Base-by-base conservation (phyloP, 2,888 invertebrate genomes). In the Mimumesa dahlbomi region DNA sequence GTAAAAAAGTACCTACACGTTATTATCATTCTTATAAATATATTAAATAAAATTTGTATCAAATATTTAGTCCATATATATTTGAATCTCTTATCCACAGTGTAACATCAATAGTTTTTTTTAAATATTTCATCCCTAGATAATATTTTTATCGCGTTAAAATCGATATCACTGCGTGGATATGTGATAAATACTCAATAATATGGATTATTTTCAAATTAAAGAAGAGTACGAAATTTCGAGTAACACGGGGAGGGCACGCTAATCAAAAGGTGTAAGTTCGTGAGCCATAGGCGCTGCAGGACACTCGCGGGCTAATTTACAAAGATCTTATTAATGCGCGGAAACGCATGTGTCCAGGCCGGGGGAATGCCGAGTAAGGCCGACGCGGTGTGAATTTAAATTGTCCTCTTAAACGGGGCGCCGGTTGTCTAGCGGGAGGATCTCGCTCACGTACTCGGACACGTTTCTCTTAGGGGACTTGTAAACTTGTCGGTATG, bases 381-480 rank as follows among this genome's bases (percentile, higher is more conserved):
- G 65, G 70, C 59, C 45, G 76, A 84, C 84, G 84, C 81, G 70
- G 84, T 76, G 85, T 85, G 88, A 88, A 87, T 88, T 88, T 87
- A 87, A 88, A 88, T 88, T 79, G 85, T 83, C 83, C 77, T 84
- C 77, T 87, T 85, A 87, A 87, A 85, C 83, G 71, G 84, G 87
- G 84, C 87, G 84, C 83, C 82, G 85, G 84, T 88, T 88, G 88
- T 88, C 88, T 88, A 88, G 85, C 79, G 78, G 79, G 69, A 79
- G 82, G 84, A 88, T 88, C 88, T 88, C 74, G 73, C 84, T 84
- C 88, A 88, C 88, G 88, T 88, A 86, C 77, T 84, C 77, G 81
- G 81, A 75, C 79, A 77, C 79, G 75, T 75, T 79, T 77, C 81
- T 79, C 81, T 77, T 70, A 69, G 62, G 70, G 77, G 67, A 81